Percentiles rank a stretch among this genome's conserved stretches.
Evolutionary conservation across 2,888 invertebrate species (phyloP).

Genomic region (Syrphus vitripennis): DNA sequence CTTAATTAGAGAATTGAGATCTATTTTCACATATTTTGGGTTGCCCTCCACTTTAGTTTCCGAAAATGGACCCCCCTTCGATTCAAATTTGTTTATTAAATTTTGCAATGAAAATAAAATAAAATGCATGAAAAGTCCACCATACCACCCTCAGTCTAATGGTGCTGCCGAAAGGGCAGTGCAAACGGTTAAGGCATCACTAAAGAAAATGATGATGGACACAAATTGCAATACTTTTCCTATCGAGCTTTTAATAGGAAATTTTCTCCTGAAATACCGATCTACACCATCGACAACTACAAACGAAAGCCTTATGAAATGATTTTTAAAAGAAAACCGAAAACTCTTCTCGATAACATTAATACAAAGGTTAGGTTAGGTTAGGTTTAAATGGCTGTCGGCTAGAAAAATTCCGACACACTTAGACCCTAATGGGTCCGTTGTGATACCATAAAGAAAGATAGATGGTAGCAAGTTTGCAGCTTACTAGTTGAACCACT

Average conservation of each 20-base stretch:
- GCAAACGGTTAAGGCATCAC: conserved; percentile 4
- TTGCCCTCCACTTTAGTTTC: background rate
- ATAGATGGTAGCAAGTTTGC: too few species aligned
- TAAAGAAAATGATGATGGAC: too few species aligned
- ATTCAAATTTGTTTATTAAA: background rate
- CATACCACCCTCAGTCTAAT: too few species aligned
- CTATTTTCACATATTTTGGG: background rate
- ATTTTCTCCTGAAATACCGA: background rate
- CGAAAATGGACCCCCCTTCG: background rate
- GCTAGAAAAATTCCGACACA: too few species aligned
- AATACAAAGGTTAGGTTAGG: background rate
- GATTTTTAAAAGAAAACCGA: background rate
- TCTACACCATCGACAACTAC: background rate
- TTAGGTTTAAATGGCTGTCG: background rate
- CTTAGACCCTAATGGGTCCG: too few species aligned
- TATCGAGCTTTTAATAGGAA: background rate
- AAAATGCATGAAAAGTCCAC: too few species aligned
- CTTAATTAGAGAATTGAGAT: background rate
- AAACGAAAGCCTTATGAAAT: too few species aligned
- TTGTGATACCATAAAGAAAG: too few species aligned
- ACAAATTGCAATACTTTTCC: too few species aligned
- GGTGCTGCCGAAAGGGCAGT: conserved; percentile 43
- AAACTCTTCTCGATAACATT: background rate
- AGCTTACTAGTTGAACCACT: too few species aligned
- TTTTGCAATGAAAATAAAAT: background rate